Base-by-base conservation (phyloP, 1,140 invertebrate species). In the Parapsyche elsis region DNA sequence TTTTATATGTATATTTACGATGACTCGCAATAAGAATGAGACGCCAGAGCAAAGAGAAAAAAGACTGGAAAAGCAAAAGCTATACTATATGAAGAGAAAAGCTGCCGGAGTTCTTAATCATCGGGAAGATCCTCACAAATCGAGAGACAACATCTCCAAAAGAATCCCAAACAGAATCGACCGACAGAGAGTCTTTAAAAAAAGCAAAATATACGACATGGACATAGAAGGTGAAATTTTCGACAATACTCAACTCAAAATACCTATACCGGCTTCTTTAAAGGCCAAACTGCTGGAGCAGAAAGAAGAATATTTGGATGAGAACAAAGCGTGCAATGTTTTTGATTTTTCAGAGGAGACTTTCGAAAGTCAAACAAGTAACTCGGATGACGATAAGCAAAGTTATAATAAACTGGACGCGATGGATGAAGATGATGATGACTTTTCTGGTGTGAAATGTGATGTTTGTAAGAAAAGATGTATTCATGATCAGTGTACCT, bases 41-140 rank as follows among this genome's bases (percentile, higher is more conserved):
- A 67, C 64, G 26, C 64, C 64, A 67, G 64, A 67, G 64, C 64
- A 67, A 67, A 67, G 64, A 67, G 64, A 67, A 30, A 67, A 67
- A 67, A 67, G 64, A 67, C 64, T 67, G 7, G 64, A 67, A 67
- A 67, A 67, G 23, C 64, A 67, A 30, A 67, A 67, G 14, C 64
- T 67, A 24, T 67, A 67, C 24, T 67, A 67, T 26, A 26, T 67
- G 64, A 67, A 67, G 14, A 67, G 64, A 67, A 67, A 67, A 30
- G 64, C 64, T 24, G 64, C 64, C 10, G 64, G 64, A 10, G 14
- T 30, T 26, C 1, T 26, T 23, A 67, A 23, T 26, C 24, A 24
- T 0, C 23, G n/a, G 26, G 64, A 67, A 10, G 64, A 67, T 24
- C 19, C 16, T 16, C 7, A 16, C 10, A 38, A 38, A 38, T 21